Percentiles rank a stretch among this genome's conserved stretches.
Evolutionary conservation across 2,888 invertebrate genomes (phyloP).

Genomic region (Sinelater perroti): DNA sequence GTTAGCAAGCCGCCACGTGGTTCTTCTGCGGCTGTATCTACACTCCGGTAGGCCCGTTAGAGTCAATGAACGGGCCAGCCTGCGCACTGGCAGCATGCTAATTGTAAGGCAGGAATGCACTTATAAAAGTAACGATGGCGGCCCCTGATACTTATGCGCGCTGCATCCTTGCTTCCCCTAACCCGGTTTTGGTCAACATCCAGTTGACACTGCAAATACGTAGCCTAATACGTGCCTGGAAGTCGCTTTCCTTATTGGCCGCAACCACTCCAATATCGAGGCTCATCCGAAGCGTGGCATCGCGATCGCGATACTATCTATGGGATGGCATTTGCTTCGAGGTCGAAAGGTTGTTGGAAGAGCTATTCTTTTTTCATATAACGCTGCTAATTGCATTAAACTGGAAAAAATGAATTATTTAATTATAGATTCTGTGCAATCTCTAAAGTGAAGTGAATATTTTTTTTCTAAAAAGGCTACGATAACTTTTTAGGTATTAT

Average conservation of each 20-base stretch:
- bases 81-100: constrained; percentile 30
- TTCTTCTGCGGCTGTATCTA: constrained; percentile 27
- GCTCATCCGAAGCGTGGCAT: too few relatives aligned
- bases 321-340: not conserved
- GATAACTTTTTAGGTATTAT: too few relatives aligned
- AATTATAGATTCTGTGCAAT: not conserved
- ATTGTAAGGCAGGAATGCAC: constrained; percentile 27
- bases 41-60: constrained; percentile 32
- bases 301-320: not conserved
- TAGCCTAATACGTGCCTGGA: constrained; percentile 18
- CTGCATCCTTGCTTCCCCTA: constrained; percentile 53
- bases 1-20: constrained; percentile 19
- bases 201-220: not conserved
- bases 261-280: not conserved
- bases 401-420: not conserved
- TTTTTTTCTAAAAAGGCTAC: not conserved
- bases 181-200: constrained; percentile 46
- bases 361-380: not conserved
- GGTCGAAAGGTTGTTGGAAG: constrained; percentile 6
- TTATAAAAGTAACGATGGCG: constrained; percentile 21
- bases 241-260: constrained; percentile 10
- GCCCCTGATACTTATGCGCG: constrained; percentile 44
- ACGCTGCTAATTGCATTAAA: not conserved
- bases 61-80: constrained; percentile 35
- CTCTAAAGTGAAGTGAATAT: not conserved